These are phyloP conservation scores for Pseudomyrmex dendroicus DNA, from an alignment of 1,140 invertebrate species.

Conservation along the genomic window DNA sequence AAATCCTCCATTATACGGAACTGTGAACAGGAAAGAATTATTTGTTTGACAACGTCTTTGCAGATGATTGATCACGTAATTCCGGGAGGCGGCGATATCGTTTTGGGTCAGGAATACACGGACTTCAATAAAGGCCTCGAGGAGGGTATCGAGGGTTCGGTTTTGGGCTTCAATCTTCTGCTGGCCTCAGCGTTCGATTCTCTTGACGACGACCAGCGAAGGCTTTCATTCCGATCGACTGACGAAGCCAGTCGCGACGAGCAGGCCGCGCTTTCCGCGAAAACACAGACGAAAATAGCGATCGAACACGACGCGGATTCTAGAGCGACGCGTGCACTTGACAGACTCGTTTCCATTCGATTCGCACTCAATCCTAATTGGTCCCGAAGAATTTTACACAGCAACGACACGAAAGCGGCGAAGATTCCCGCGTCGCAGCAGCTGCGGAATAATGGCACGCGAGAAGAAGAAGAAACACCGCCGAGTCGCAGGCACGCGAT, in stretches of 20 bases:
- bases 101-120: conserved; percentile 89
- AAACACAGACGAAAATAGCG: not conserved
- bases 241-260: not conserved
- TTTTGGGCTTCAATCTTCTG: conserved; percentile 89
- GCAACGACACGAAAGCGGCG: not conserved
- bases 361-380: conserved; percentile 31
- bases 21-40: not conserved
- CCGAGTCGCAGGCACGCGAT: not conserved
- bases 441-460: not conserved
- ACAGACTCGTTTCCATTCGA: not conserved
- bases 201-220: not conserved
- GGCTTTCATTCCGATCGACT: not conserved
- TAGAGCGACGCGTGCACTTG: not conserved
- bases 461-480: not conserved
- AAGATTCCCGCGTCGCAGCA: not conserved
- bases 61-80: conserved; percentile 85
- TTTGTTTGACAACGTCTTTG: conserved; percentile 53
- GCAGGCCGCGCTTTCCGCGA: not conserved
- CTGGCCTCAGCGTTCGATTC: conserved; percentile 85
- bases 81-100: conserved; percentile 87
- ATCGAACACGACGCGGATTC: not conserved
- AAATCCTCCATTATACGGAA: not conserved
- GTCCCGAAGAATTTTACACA: conserved; percentile 12
- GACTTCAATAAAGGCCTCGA: conserved; percentile 88
- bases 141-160: conserved; percentile 88